A percentile compares a stretch with the other conserved stretches of the same genome.
These are phyloP conservation scores for Eurytoma californica DNA, from an alignment of 2,888 invertebrate genomes.

Conservation along the genomic window DNA sequence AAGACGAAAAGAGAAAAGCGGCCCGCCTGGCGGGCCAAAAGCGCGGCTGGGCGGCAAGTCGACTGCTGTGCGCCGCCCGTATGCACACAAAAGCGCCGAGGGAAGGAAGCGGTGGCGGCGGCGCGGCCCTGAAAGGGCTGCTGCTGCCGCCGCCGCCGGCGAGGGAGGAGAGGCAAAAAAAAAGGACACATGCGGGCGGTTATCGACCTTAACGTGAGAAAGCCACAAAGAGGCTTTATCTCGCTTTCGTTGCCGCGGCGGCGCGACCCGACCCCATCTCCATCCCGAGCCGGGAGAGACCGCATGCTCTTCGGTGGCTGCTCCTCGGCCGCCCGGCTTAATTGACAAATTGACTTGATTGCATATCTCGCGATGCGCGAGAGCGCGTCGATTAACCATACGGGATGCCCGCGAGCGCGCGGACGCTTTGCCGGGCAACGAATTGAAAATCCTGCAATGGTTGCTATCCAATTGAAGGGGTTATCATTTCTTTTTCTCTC, in stretches of 20 bases:
- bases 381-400: not conserved
- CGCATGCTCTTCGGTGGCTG: constrained; percentile 4
- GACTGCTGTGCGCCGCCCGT: constrained; percentile 13
- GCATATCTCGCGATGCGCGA: constrained; percentile 49
- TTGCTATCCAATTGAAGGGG: too few relatives aligned
- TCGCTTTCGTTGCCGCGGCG: not conserved
- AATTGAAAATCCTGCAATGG: too few relatives aligned
- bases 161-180: not conserved
- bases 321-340: constrained; percentile 56
- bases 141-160: not conserved
- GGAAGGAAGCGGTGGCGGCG: too few relatives aligned
- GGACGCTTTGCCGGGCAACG: too few relatives aligned
- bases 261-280: too few relatives aligned
- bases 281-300: too few relatives aligned
- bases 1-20: too few relatives aligned
- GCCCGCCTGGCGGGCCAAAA: not conserved
- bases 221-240: constrained; percentile 9
- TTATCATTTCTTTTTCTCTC: too few relatives aligned
- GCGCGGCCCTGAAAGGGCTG: constrained; percentile 28
- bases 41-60: constrained; percentile 4
- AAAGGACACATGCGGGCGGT: constrained; percentile 27
- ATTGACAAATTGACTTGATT: constrained; percentile 62
- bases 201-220: constrained; percentile 26
- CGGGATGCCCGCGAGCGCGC: too few relatives aligned
- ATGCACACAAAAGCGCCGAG: too few relatives aligned